Percentiles rank a stretch among this genome's conserved stretches.
phyloP scores from a whole-genome alignment of 2,113 vertebrate species.

The Hemicordylus capensis region DNA sequence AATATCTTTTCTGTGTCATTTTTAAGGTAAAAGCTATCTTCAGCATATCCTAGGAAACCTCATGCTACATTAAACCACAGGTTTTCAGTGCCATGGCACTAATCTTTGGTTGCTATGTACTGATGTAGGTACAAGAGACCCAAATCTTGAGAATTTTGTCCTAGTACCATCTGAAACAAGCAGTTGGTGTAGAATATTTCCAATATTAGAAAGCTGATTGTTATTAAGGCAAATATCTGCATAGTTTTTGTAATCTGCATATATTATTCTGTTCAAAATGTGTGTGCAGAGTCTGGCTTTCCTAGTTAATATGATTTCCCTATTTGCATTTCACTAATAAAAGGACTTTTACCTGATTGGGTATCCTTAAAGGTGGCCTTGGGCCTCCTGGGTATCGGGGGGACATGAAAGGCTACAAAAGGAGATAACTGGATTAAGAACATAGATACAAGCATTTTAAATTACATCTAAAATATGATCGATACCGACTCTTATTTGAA shows the following conservation, averaged over 20 bases:
- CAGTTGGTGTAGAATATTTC: too few species aligned
- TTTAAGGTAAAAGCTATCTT: background rate
- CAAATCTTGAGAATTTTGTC: background rate
- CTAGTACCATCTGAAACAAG: background rate
- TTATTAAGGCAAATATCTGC: background rate
- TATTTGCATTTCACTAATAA: background rate
- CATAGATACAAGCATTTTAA: constrained; percentile 1
- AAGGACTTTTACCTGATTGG: constrained; percentile 89
- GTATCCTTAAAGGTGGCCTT: constrained; percentile 94
- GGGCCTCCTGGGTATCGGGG: constrained; percentile 98
- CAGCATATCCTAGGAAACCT: background rate
- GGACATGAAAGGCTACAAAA: constrained; percentile 94
- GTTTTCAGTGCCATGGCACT: background rate
- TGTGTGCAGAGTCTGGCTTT: background rate
- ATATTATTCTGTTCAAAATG: background rate
- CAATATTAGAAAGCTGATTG: background rate
- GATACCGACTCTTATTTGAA: background rate
- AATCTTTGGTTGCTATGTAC: background rate
- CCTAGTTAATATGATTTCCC: background rate
- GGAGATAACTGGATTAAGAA: constrained; percentile 47
- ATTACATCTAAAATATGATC: background rate
- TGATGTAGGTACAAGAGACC: background rate
- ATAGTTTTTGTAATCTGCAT: background rate
- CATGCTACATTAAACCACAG: background rate
- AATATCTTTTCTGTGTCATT: background rate